These are phyloP conservation scores for Gnathonemus longibarbis DNA, from an alignment of 2,113 vertebrate genomes.

Conservation along the genomic window DNA sequence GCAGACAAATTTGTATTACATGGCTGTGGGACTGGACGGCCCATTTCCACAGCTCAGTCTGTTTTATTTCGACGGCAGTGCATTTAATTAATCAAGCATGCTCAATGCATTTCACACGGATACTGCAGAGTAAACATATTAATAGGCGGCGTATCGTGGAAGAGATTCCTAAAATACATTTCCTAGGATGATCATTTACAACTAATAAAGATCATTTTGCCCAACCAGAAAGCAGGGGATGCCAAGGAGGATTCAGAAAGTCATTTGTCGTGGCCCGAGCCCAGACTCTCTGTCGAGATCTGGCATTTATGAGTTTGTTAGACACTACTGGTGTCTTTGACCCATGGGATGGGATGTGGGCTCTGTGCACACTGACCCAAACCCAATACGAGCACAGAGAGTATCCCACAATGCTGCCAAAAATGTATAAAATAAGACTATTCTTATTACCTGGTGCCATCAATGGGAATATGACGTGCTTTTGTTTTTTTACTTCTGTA, in stretches of 20 bases:
- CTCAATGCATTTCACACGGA: background rate
- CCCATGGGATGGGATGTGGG: background rate
- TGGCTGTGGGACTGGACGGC: background rate
- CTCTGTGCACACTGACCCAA: background rate
- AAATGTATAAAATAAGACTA: background rate
- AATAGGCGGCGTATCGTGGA: background rate
- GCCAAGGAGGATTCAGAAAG: background rate
- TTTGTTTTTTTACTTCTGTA: background rate
- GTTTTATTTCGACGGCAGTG: background rate
- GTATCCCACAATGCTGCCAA: background rate
- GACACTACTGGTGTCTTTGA: background rate
- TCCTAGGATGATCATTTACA: conserved; percentile 1
- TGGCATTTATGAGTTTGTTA: background rate
- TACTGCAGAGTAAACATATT: background rate
- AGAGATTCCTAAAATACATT: background rate
- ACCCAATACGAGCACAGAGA: background rate
- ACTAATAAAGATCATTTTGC: conserved; percentile 8
- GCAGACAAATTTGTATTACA: background rate
- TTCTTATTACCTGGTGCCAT: background rate
- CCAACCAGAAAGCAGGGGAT: background rate
- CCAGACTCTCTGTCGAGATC: background rate
- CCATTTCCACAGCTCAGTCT: background rate
- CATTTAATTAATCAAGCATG: conserved; percentile 4
- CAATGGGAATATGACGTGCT: background rate
- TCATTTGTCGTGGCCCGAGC: background rate